Percentiles rank a stretch among this genome's conserved stretches.
These are phyloP conservation scores for Numenius phaeopus DNA, from an alignment of 2,797 vertebrate genomes.

Conservation along the genomic window DNA sequence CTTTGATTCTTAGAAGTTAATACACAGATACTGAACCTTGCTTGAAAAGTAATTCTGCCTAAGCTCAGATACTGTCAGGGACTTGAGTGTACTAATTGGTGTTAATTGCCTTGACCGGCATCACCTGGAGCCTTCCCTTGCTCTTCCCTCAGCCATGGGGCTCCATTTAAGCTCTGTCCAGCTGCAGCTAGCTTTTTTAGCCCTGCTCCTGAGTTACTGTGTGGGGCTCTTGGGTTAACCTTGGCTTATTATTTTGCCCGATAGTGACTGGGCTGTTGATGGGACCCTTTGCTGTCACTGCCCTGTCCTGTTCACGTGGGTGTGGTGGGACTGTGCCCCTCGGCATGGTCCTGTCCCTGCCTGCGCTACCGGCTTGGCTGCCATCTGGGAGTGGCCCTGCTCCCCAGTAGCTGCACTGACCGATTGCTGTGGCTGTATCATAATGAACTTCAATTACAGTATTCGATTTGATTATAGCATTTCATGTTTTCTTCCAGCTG, in stretches of 20 bases:
- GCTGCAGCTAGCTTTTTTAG: neutral
- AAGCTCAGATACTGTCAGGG: neutral
- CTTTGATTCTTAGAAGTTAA: neutral
- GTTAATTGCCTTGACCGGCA: neutral
- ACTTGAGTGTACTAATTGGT: neutral
- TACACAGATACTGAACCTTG: neutral
- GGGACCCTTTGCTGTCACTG: accelerated
- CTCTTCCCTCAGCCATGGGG: neutral
- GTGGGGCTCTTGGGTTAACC: neutral
- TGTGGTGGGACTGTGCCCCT: neutral
- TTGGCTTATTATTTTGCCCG: neutral
- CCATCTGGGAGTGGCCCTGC: too few species aligned
- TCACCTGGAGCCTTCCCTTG: neutral
- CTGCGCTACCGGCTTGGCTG: accelerated
- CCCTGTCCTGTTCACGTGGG: too few species aligned
- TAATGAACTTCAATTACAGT: neutral
- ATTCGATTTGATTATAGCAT: neutral
- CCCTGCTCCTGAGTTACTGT: neutral
- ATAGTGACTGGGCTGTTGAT: neutral
- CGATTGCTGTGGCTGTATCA: neutral
- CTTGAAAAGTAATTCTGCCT: neutral
- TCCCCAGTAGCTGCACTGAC: neutral
- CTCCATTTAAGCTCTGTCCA: neutral
- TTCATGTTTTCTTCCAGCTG: neutral
- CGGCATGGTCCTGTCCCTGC: accelerated